Conservation (phyloP, 2,888 invertebrate species). For the Leptopilina syphax region DNA sequence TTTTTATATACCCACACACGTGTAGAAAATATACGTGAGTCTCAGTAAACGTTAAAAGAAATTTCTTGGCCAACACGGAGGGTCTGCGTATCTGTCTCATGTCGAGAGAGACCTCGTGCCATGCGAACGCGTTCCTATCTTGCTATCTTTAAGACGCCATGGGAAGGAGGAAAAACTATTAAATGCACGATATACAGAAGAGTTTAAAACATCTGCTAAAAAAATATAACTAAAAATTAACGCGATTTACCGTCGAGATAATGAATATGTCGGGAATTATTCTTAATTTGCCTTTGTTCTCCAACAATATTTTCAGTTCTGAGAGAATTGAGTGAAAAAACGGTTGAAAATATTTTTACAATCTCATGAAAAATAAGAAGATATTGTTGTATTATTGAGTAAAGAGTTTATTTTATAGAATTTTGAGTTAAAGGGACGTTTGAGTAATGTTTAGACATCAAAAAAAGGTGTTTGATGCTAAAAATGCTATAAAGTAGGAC, state of each 20-base stretch:
- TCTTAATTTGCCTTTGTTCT: not conserved
- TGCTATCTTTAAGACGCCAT: conserved; percentile 16
- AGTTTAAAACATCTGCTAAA: conserved; percentile 6
- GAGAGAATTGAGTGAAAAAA: too few relatives aligned
- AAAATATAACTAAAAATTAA: conserved; percentile 26
- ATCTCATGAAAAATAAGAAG: too few relatives aligned
- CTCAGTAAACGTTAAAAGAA: not conserved
- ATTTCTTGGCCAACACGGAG: conserved; percentile 33
- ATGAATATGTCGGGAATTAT: not conserved
- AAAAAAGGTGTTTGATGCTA: too few relatives aligned
- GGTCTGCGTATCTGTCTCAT: conserved; percentile 33
- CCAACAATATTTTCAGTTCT: not conserved
- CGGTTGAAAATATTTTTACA: too few relatives aligned
- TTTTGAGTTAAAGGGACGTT: too few relatives aligned
- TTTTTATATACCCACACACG: not conserved
- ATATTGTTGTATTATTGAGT: too few relatives aligned
- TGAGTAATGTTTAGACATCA: too few relatives aligned
- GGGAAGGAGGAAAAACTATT: conserved; percentile 22
- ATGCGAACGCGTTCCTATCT: conserved; percentile 37
- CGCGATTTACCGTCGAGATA: not conserved
- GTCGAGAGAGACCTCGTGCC: conserved; percentile 24
- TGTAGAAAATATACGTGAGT: not conserved
- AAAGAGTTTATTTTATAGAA: too few relatives aligned
- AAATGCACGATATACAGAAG: conserved; percentile 21
- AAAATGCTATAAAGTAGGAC: too few relatives aligned